Percentiles rank a stretch among this genome's conserved stretches.
Conservation (phyloP, 2,797 vertebrate genomes). For the Amazona finschi region DNA sequence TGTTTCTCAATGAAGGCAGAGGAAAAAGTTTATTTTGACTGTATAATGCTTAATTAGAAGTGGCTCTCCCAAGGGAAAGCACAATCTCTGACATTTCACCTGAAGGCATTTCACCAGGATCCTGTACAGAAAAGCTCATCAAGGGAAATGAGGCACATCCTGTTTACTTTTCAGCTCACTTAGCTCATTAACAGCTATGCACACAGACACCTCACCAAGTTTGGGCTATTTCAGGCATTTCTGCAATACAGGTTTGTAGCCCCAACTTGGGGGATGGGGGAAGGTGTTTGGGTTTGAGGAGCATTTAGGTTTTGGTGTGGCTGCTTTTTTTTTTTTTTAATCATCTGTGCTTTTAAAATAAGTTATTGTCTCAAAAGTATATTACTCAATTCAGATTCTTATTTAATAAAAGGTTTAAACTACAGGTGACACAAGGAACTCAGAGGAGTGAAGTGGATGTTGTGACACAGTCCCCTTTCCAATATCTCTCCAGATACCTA, state of each 20-base stretch:
- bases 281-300: neutral
- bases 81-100: slow-evolving; percentile 46
- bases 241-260: neutral
- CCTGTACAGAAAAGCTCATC: slow-evolving; percentile 37
- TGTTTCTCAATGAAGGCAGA: neutral
- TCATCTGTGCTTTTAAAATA: neutral
- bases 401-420: neutral
- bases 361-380: neutral
- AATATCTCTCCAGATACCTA: neutral
- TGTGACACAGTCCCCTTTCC: neutral
- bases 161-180: slow-evolving; percentile 54
- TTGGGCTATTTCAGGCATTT: neutral
- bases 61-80: slow-evolving; percentile 19
- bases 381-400: neutral
- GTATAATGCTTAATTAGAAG: slow-evolving; percentile 1
- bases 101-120: slow-evolving; percentile 53
- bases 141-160: slow-evolving; percentile 62
- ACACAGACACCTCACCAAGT: neutral
- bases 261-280: rapidly evolving
- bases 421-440: neutral
- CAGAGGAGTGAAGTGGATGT: neutral
- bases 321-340: neutral
- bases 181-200: neutral
- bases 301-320: neutral
- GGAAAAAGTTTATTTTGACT: neutral